Conservation (phyloP, 2,888 invertebrate species). For the Drosophila prolongata region DNA sequence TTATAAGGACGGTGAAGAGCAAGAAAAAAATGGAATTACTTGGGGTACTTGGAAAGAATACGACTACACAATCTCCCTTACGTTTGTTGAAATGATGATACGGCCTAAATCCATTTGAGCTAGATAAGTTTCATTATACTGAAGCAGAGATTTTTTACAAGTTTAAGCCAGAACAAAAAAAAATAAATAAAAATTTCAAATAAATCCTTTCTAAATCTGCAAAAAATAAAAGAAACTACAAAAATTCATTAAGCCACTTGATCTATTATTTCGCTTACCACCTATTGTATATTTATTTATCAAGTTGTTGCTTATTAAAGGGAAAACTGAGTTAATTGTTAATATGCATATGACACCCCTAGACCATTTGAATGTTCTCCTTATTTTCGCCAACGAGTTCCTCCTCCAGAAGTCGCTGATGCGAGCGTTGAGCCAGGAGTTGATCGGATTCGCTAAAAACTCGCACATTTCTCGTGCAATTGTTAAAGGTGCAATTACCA, state of each 20-base stretch:
- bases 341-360: conserved; percentile 4
- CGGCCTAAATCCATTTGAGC: neutral
- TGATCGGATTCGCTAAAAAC: conserved; percentile 57
- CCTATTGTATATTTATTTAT: conserved; percentile 26
- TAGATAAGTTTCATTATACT: too few relatives aligned
- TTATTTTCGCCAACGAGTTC: conserved; percentile 64
- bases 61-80: neutral
- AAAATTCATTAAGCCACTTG: too few relatives aligned
- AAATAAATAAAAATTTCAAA: too few relatives aligned
- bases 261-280: neutral
- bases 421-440: conserved; percentile 49
- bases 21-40: neutral
- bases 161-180: too few relatives aligned
- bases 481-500: conserved; percentile 56
- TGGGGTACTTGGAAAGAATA: neutral
- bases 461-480: conserved; percentile 54
- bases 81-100: conserved; percentile 1
- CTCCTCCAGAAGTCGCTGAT: conserved; percentile 53
- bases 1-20: neutral
- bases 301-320: neutral
- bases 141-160: too few relatives aligned
- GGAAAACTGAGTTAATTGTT: conserved; percentile 10
- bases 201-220: too few relatives aligned
- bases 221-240: too few relatives aligned
- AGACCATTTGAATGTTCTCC: conserved; percentile 57